Percentiles rank a stretch among this genome's conserved stretches.
These are phyloP conservation scores for Macaria liturata DNA, from an alignment of 2,888 invertebrate species.

Conservation along the genomic window DNA sequence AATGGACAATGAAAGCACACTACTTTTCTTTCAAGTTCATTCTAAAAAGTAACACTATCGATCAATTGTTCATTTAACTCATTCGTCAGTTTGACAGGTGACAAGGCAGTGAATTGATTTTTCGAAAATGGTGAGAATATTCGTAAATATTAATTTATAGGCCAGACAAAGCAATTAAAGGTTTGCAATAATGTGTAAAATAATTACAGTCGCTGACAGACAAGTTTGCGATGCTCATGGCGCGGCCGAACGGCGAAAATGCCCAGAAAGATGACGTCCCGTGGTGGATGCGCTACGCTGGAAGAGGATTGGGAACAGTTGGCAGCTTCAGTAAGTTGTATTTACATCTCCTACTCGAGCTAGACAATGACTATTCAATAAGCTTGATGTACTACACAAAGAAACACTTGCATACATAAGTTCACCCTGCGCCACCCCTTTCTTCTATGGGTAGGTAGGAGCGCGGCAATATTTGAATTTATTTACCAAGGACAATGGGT, in stretches of 20 bases:
- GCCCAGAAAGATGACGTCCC: slow-evolving; percentile 91
- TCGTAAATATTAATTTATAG: slow-evolving; percentile 46
- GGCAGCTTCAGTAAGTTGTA: slow-evolving; percentile 91
- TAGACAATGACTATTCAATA: slow-evolving; percentile 3
- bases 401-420: neutral
- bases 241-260: slow-evolving; percentile 91
- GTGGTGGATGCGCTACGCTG: slow-evolving; percentile 95
- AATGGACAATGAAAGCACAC: no score
- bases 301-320: slow-evolving; percentile 91
- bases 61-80: slow-evolving; percentile 1
- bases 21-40: no score
- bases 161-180: slow-evolving; percentile 17
- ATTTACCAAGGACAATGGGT: no score
- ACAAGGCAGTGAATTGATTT: slow-evolving; percentile 75
- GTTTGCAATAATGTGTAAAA: slow-evolving; percentile 42
- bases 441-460: no score
- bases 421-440: slow-evolving; percentile 6
- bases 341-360: slow-evolving; percentile 15
- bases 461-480: no score
- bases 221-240: slow-evolving; percentile 91
- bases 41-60: no score
- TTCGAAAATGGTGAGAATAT: slow-evolving; percentile 74
- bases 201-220: slow-evolving; percentile 88
- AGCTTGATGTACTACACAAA: neutral
- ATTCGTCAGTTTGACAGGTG: slow-evolving; percentile 53